Evolutionary conservation across 2,113 vertebrate genomes (phyloP).

Genomic region (Vulpes vulpes): DNA sequence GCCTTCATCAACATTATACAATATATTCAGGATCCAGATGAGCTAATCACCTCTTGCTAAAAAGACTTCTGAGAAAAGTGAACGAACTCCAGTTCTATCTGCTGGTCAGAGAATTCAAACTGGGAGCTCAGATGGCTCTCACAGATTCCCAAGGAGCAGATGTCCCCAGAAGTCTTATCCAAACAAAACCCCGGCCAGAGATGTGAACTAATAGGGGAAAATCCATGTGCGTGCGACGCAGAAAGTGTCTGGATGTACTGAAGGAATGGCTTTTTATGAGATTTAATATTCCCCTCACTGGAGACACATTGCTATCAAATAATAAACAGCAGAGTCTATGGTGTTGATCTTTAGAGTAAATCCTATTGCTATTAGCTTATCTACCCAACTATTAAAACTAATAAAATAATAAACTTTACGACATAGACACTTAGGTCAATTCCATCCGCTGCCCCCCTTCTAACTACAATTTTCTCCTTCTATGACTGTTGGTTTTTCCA

Average conservation of each 20-base stretch:
- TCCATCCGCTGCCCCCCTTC: not conserved
- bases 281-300: slow-evolving; percentile 57
- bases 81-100: not conserved
- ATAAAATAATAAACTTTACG: slow-evolving; percentile 84
- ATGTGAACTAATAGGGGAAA: slow-evolving; percentile 34
- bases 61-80: not conserved
- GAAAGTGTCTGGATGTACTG: not conserved
- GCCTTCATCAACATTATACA: not conserved
- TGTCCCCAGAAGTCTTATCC: slow-evolving; percentile 34
- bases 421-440: slow-evolving; percentile 77
- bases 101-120: not conserved
- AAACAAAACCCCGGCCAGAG: slow-evolving; percentile 58
- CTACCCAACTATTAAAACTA: slow-evolving; percentile 81
- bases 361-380: slow-evolving; percentile 83
- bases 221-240: not conserved
- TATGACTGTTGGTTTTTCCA: slow-evolving; percentile 48
- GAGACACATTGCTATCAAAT: slow-evolving; percentile 76
- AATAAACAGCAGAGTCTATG: slow-evolving; percentile 74
- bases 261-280: slow-evolving; percentile 29
- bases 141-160: slow-evolving; percentile 48
- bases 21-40: not conserved
- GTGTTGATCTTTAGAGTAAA: slow-evolving; percentile 84
- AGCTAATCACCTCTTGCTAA: not conserved
- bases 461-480: slow-evolving; percentile 53
- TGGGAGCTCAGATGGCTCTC: not conserved